Percentiles rank a stretch among this genome's conserved stretches.
phyloP scores from a whole-genome alignment of 2,113 vertebrate species.

The Chaetodon auriga region DNA sequence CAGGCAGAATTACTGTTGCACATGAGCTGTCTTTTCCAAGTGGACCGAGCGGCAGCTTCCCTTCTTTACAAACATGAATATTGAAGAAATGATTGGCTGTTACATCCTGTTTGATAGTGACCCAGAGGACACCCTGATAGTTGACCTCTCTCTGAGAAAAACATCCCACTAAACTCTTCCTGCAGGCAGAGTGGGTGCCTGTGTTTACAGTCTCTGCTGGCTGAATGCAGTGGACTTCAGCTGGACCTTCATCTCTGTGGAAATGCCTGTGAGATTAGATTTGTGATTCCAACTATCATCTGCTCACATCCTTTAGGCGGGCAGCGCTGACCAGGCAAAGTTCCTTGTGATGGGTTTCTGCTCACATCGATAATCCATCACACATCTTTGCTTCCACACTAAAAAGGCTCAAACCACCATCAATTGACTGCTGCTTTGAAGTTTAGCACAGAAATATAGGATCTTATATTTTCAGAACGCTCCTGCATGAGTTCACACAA shows the following conservation, averaged over 20 bases:
- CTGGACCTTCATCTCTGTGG: constrained; percentile 25
- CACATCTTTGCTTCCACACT: constrained; percentile 5
- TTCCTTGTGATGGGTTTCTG: constrained; percentile 8
- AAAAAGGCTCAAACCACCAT: background rate
- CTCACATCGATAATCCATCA: constrained; percentile 32
- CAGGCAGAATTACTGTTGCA: background rate
- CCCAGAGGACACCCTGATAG: background rate
- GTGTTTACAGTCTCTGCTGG: constrained; percentile 13
- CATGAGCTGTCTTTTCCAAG: background rate
- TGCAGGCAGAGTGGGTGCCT: background rate
- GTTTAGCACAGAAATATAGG: constrained; percentile 16
- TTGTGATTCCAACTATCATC: constrained; percentile 23
- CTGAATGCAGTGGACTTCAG: constrained; percentile 16
- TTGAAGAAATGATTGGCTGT: background rate
- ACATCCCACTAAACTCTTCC: background rate
- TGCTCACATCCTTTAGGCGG: constrained; percentile 10
- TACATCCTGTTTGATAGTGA: background rate
- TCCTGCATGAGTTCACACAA: background rate
- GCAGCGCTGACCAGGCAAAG: constrained; percentile 23
- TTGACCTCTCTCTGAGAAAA: background rate
- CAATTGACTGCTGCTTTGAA: constrained; percentile 27
- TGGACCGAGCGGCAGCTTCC: background rate
- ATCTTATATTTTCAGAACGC: background rate
- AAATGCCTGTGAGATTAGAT: constrained; percentile 44
- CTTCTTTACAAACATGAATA: background rate